Base-by-base conservation (phyloP, 2,113 vertebrate genomes). In the Spilogale gracilis region DNA sequence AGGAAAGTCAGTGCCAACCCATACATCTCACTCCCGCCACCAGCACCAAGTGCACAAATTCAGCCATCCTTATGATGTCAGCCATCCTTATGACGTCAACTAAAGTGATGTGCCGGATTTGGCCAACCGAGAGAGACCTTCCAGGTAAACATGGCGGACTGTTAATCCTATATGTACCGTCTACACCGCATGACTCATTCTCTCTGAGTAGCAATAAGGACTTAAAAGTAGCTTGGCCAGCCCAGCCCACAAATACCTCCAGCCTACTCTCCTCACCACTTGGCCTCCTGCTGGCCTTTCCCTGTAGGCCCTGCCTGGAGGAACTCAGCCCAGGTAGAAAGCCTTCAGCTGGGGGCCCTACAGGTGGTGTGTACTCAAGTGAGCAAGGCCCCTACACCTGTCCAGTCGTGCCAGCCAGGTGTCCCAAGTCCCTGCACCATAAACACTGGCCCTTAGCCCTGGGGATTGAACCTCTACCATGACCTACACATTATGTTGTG, bases 221-320 rank as follows among this genome's bases (percentile, higher is more conserved):
- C 87, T 58, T 13, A 21, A 69, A 69, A 82, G 86, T 0, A 74
- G 43, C 23, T 38, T 48, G 0, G 1, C 30, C 20, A 50, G 79
- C 65, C 83, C 93, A 52, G 76, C 86, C 91, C 90, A 38, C 87
- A 69, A 56, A 45, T 6, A 18, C 92, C 84, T 69, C 84, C 73
- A 7, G 2, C 3, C 23, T 6, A 43, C 78, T 71, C 71, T 38
- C 0, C 0, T 43, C 69, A 82, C 81, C 78, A 0, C 1, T 6
- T 43, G 50, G 87, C 65, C 32, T 94, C 89, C 76, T 25, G 4
- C 81, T 25, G 89, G 65, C 50, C 27, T 95, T 48, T 50, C 61
- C 71, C 16, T 30, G 0, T 4, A 27, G 71, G 17, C 3, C 1
- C 56, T 17, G 43, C 43, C n/a, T 20, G 43, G 16, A 85, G 65